Base-by-base conservation (phyloP, 2,797 vertebrate species). In the Parauchenoglanis ngamensis region DNA sequence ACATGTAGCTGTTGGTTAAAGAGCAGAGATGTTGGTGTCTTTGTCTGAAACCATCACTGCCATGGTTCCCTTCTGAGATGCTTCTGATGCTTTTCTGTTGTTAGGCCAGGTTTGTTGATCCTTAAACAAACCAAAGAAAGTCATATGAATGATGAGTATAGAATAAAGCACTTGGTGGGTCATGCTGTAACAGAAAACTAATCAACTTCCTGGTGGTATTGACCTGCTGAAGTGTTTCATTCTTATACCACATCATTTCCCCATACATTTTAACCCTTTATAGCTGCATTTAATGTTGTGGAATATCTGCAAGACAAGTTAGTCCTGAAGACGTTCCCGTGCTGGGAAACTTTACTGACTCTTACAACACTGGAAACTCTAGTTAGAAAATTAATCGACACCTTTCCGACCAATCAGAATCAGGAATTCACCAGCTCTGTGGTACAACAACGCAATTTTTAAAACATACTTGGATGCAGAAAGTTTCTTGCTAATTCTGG, bases 1-100 rank as follows among this genome's bases (percentile, higher is more conserved):
- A 54, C 25, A 52, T 19, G 46, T 3, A 28, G 15, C 15, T 54
- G 67, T 23, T 85, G 67, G 17, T 87, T 78, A 91, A 12, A 91
- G 1, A 7, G 75, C 12, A 7, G 85, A 88, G 11, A 19, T 88
- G 54, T 67, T 76, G 31, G 49, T 0, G 0, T 54, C 31, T 7
- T 4, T 56, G 28, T 40, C 5, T 19, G 75, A 17, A 19, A 13
- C n/a, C 2, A 3, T 19, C 49, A 56, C 49, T 17, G 25, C 13
- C 4, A 2, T 1, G 12, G 56, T 56, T 49, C 2, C 56, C 8
- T 44, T 70, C 17, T 52, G 63, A 40, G 44, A 21, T 0, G 0
- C n/a, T 8, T 78, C 57, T 40, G 72, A 3, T 31, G 23, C 25
- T 68, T 63, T 82, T 28, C 49, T n/a, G 73, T 4, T 59, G 23